Percentiles rank a stretch among this genome's conserved stretches.
phyloP scores from a whole-genome alignment of 2,113 vertebrate species.

The Euleptes europaea region DNA sequence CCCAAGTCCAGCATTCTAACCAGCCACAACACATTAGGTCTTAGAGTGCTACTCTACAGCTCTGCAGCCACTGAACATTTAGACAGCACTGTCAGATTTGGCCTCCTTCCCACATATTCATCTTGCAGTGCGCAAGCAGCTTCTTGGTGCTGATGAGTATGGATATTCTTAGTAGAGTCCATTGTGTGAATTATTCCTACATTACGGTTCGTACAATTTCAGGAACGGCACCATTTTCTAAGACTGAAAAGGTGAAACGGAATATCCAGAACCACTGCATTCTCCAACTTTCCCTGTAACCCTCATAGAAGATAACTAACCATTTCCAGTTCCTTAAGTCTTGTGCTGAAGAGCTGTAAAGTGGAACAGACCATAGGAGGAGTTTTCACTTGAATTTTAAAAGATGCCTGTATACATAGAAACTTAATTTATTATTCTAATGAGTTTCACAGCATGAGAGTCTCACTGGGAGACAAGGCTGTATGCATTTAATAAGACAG shows the following conservation, averaged over 20 bases:
- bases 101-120: not conserved
- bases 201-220: no score
- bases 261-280: no score
- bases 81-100: not conserved
- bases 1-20: no score
- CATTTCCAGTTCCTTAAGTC: slow-evolving; percentile 37
- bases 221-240: no score
- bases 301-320: slow-evolving; percentile 41
- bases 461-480: slow-evolving; percentile 74
- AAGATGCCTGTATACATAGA: slow-evolving; percentile 68
- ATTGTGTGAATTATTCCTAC: no score
- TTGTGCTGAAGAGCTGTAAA: slow-evolving; percentile 60
- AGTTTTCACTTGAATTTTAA: slow-evolving; percentile 73
- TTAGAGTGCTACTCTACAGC: no score
- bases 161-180: no score
- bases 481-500: slow-evolving; percentile 77
- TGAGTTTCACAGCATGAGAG: slow-evolving; percentile 79
- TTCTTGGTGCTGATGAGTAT: no score
- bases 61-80: no score
- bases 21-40: no score
- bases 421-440: slow-evolving; percentile 84
- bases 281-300: slow-evolving; percentile 12
- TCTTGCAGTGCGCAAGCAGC: no score
- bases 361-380: slow-evolving; percentile 62
- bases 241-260: no score